A percentile compares a stretch with the other conserved stretches of the same genome.
Evolutionary conservation across 2,797 vertebrate genomes (phyloP).

Genomic region (Megaceryle alcyon): DNA sequence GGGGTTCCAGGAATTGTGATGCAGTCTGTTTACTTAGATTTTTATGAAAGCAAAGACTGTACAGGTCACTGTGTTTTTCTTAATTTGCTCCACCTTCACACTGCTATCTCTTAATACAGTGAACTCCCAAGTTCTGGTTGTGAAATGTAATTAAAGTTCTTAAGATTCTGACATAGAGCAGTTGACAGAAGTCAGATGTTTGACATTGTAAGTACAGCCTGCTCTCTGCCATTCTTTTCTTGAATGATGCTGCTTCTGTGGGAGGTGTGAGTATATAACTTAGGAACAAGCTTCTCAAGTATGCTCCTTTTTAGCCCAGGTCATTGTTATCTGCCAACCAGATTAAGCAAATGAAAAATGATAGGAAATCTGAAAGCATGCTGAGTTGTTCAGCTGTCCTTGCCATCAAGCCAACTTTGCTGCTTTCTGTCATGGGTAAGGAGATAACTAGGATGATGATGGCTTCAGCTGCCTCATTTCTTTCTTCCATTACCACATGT

Average conservation of each 20-base stretch:
- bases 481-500: accelerated
- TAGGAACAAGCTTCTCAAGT: not conserved
- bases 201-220: not conserved
- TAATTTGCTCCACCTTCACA: not conserved
- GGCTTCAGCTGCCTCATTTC: not conserved
- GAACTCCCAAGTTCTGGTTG: not conserved
- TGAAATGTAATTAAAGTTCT: not conserved
- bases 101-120: not conserved
- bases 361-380: not conserved
- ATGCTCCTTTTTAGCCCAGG: not conserved
- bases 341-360: not conserved
- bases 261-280: not conserved
- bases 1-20: not conserved
- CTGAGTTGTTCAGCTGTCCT: not conserved
- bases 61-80: not conserved
- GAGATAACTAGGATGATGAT: not conserved
- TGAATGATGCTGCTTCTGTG: not conserved
- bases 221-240: not conserved
- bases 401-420: not conserved
- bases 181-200: not conserved
- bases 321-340: not conserved
- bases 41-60: not conserved
- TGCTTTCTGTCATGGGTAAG: not conserved
- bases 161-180: not conserved
- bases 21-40: not conserved